These are phyloP conservation scores for Silvanus unidentatus DNA, from an alignment of 2,888 invertebrate species.

Conservation along the genomic window DNA sequence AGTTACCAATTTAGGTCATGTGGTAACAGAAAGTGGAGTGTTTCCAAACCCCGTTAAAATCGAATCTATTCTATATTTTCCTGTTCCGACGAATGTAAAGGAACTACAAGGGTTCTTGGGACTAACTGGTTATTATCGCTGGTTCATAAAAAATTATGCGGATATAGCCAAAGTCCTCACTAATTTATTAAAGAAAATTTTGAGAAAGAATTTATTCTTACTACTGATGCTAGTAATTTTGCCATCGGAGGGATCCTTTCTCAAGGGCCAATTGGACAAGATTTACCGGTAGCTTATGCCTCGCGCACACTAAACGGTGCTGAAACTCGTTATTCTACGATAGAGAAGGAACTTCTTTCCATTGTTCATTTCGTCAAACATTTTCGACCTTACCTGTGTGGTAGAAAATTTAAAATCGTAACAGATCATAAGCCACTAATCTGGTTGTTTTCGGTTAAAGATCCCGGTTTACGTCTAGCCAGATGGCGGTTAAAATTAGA, in stretches of 20 bases:
- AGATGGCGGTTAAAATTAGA: not conserved
- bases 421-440: not conserved
- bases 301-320: not conserved
- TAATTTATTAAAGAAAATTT: constrained; percentile 21
- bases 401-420: constrained; percentile 1
- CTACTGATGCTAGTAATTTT: constrained; percentile 29
- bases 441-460: not conserved
- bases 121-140: constrained; percentile 19
- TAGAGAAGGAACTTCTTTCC: constrained; percentile 2
- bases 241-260: constrained; percentile 28
- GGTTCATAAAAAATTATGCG: constrained; percentile 18
- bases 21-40: constrained; percentile 18
- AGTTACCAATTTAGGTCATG: constrained; percentile 19
- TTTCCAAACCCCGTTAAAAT: constrained; percentile 19
- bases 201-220: constrained; percentile 23
- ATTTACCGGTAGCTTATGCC: not conserved
- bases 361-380: not conserved
- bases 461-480: not conserved
- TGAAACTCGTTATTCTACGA: not conserved
- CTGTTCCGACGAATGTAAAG: constrained; percentile 14
- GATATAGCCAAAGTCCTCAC: constrained; percentile 18
- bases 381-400: constrained; percentile 2
- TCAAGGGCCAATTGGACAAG: constrained; percentile 18
- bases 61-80: constrained; percentile 14
- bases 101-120: constrained; percentile 23